Base-by-base conservation (phyloP, 1,140 invertebrate species). In the Psilanteris sp. region DNA sequence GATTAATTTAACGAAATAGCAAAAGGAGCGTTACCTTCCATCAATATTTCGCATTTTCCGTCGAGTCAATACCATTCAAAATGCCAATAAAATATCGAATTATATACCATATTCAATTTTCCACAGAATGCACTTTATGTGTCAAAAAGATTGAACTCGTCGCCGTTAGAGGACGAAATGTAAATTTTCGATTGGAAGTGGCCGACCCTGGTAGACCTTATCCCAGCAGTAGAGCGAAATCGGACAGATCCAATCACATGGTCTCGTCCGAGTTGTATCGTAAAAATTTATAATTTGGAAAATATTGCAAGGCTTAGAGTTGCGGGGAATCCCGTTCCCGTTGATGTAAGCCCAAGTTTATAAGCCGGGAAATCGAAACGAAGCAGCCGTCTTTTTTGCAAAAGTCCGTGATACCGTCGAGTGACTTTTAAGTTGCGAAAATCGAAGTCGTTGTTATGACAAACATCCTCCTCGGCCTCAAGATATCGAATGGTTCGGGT, bases 201-300 rank as follows among this genome's bases (percentile, higher is more conserved):
- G 59, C 29, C 74, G 48, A 64, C 29, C 74, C 32, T 50, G 36
- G 15, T 11, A 39, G 41, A 57, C 24, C 76, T 77, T 81, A 84
- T 82, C 70, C 68, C 70, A 61, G 77, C 77, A 44, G 64, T 34
- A 61, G 72, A 61, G 77, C 76, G 78, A 86, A 87, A 86, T 87
- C 81, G 79, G 81, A 86, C 84, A 83, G 86, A 87, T 87, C 85
- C 78, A 85, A 87, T 87, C 61, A 67, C 57, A 36, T 73, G 73
- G 50, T 62, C 54, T 62, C 81, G 79, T 57, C 70, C 59, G 50
- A 75, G 68, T 52, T 48, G 70, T 46, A 55, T 88, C 87, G 85
- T 89, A 89, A 89, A 89, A 89, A 88, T 89, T 89, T 88, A 89
- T 86, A 89, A 89, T 88, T 88, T 89, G 87, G 87, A 89, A 89